These are phyloP conservation scores for Ochotona curzoniae DNA, from an alignment of 2,113 vertebrate species.

Conservation along the genomic window DNA sequence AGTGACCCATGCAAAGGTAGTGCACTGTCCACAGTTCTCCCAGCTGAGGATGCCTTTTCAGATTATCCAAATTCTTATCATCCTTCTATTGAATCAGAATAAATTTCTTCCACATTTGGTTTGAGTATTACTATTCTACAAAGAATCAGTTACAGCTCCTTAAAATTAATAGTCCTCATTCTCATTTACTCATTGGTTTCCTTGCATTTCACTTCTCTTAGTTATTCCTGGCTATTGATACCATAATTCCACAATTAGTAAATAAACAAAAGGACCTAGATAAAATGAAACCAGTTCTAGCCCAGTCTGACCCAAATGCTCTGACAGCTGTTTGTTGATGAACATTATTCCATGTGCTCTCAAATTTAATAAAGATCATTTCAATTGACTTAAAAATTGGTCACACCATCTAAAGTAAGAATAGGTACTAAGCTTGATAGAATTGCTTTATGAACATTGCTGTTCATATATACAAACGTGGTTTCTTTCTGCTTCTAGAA, in stretches of 20 bases:
- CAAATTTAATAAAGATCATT: neutral
- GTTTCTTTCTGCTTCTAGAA: conserved; percentile 16
- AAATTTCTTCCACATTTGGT: no score
- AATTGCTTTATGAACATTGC: neutral
- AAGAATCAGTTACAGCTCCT: no score
- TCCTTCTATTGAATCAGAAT: no score
- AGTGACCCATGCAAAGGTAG: no score
- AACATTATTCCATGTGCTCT: neutral
- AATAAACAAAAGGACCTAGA: neutral
- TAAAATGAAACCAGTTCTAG: neutral
- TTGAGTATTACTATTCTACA: no score
- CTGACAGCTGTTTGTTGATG: neutral
- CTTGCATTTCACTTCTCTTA: neutral
- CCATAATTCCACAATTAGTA: neutral
- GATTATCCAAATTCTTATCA: no score
- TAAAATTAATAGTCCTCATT: neutral
- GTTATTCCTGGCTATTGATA: neutral
- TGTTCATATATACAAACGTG: neutral
- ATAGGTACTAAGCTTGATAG: neutral
- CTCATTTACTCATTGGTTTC: neutral
- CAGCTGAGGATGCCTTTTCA: no score
- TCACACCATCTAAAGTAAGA: neutral
- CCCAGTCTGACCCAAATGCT: rapidly evolving
- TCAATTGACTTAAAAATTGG: neutral
- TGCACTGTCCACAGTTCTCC: no score